These are phyloP conservation scores for Valencia hispanica DNA, from an alignment of 2,797 vertebrate species.

Conservation along the genomic window DNA sequence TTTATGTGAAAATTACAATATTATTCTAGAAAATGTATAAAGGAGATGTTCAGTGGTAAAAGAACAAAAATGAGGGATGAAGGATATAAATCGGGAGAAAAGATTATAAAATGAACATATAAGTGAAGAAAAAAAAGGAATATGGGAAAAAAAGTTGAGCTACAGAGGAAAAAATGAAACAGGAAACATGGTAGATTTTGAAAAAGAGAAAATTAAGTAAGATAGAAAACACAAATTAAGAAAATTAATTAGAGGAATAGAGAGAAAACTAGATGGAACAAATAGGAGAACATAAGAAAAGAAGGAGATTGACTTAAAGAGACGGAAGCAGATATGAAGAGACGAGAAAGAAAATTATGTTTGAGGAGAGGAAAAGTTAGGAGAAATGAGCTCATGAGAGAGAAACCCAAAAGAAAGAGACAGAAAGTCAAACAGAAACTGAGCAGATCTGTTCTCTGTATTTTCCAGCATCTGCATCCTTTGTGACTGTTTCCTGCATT, in stretches of 20 bases:
- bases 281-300: background rate
- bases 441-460: slow-evolving; percentile 40
- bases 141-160: background rate
- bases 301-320: too few relatives aligned
- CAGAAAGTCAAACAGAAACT: slow-evolving; percentile 28
- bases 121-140: background rate
- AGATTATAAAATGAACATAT: too few relatives aligned
- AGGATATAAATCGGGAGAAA: too few relatives aligned
- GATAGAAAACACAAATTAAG: background rate
- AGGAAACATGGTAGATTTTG: background rate
- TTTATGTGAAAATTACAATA: too few relatives aligned
- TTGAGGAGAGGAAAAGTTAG: slow-evolving; percentile 29
- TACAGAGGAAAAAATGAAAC: background rate
- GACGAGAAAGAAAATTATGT: slow-evolving; percentile 1
- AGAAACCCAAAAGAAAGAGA: slow-evolving; percentile 15
- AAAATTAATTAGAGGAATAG: background rate
- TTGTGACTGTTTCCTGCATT: slow-evolving; percentile 41
- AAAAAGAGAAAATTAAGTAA: background rate
- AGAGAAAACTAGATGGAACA: background rate
- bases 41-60: background rate
- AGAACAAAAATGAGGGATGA: background rate
- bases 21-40: background rate
- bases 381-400: slow-evolving; percentile 37
- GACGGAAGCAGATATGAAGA: slow-evolving; percentile 17
- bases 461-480: slow-evolving; percentile 44